phyloP scores from a whole-genome alignment of 30 jellyfish, hydroid and myxozoan species.

The Chrysaora quinquecirrha region DNA sequence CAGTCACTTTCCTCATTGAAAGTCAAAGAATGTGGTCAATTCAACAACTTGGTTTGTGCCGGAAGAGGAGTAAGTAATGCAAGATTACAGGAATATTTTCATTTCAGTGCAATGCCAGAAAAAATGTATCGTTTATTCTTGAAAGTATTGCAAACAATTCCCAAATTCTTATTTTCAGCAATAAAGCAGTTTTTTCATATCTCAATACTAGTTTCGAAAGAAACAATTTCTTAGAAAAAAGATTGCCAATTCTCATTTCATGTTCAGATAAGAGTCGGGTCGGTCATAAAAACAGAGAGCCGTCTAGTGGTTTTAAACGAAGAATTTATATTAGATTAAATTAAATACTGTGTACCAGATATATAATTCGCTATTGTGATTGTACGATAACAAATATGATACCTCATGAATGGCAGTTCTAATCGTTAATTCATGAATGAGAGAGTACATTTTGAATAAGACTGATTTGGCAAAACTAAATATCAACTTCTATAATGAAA shows the following conservation, averaged over 20 bases:
- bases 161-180: background rate
- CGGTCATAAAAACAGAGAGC: too few species aligned
- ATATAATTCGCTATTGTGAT: too few species aligned
- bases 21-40: constrained; percentile 24
- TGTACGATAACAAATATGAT: too few species aligned
- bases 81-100: background rate
- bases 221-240: background rate
- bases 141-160: background rate
- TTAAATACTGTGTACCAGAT: too few species aligned
- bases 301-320: too few species aligned
- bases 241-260: background rate
- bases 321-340: too few species aligned
- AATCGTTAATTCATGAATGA: background rate
- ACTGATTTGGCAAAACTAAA: background rate
- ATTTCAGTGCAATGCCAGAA: background rate
- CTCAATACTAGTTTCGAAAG: background rate
- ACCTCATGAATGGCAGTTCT: too few species aligned
- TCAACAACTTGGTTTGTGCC: constrained; percentile 49
- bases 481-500: background rate
- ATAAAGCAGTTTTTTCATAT: background rate
- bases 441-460: background rate
- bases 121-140: too few species aligned
- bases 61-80: constrained; percentile 54
- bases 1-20: constrained; percentile 11
- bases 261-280: too few species aligned